Evolutionary conservation across 2,113 vertebrate genomes (phyloP).

Genomic region (Enhydra lutris): DNA sequence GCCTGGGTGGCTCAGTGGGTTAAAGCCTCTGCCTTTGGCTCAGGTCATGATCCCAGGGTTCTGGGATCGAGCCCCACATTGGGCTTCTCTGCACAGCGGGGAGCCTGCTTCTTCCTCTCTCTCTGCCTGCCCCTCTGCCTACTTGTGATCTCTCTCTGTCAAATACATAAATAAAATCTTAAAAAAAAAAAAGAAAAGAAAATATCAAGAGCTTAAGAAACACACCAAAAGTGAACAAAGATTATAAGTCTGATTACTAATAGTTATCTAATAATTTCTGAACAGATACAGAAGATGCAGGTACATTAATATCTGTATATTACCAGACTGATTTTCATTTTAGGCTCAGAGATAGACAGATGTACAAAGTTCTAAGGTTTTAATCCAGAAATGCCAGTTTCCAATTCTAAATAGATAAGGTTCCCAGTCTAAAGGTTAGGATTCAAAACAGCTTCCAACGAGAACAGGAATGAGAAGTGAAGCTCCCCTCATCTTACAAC

Average conservation of each 20-base stretch:
- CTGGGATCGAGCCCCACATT: too few relatives aligned
- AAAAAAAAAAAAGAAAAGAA: neutral
- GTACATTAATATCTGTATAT: neutral
- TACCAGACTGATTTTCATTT: neutral
- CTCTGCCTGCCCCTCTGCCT: too few relatives aligned
- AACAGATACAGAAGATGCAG: neutral
- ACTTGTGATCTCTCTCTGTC: too few relatives aligned
- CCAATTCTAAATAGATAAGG: slow-evolving; percentile 14
- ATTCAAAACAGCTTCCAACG: neutral
- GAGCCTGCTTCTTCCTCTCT: too few relatives aligned
- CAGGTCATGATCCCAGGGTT: too few relatives aligned
- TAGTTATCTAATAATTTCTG: neutral
- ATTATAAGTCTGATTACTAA: neutral
- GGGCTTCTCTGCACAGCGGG: too few relatives aligned
- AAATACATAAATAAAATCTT: too few relatives aligned
- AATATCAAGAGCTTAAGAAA: neutral
- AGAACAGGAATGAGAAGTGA: neutral
- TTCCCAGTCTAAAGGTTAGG: neutral
- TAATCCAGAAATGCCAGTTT: slow-evolving; percentile 11
- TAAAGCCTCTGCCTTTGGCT: too few relatives aligned
- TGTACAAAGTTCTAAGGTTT: neutral
- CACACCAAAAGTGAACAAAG: neutral
- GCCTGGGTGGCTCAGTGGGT: too few relatives aligned
- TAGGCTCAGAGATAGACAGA: neutral
- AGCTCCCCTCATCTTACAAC: neutral